Percentiles rank a stretch among this genome's conserved stretches.
Evolutionary conservation across 1,140 invertebrate genomes (phyloP).

Genomic region (Campoletis sonorensis): DNA sequence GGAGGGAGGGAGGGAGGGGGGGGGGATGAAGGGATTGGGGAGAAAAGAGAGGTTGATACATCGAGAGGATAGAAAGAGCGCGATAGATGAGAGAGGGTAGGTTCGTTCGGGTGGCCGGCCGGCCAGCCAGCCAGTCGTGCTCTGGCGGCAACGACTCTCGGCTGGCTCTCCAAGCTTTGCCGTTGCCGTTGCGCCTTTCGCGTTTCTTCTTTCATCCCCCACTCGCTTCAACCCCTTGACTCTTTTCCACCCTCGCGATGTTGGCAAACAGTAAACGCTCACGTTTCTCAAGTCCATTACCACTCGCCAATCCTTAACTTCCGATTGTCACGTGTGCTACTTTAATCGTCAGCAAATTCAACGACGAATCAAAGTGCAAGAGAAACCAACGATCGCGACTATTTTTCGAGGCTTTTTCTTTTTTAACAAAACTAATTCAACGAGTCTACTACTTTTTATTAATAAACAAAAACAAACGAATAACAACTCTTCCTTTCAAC

Average conservation of each 20-base stretch:
- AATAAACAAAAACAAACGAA: too few relatives aligned
- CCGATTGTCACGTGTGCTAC: background rate
- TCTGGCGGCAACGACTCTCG: conserved; percentile 61
- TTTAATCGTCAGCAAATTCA: too few relatives aligned
- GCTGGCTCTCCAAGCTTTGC: conserved; percentile 47
- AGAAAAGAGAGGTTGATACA: conserved; percentile 6
- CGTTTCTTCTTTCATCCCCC: conserved; percentile 39
- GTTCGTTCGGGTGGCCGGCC: conserved; percentile 63
- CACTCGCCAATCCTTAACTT: background rate
- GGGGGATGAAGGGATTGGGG: conserved; percentile 19
- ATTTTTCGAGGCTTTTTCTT: too few relatives aligned
- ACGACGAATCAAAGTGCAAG: too few relatives aligned
- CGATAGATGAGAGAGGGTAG: conserved; percentile 54
- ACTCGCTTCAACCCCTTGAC: background rate
- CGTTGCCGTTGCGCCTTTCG: conserved; percentile 41
- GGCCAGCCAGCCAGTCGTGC: conserved; percentile 72
- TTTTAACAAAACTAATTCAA: too few relatives aligned
- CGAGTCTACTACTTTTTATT: too few relatives aligned
- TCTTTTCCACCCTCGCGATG: conserved; percentile 34
- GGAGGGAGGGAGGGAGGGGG: conserved; percentile 2
- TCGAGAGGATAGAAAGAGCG: conserved; percentile 50
- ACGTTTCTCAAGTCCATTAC: background rate
- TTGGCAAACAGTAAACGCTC: conserved; percentile 46
- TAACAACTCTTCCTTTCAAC: too few relatives aligned
- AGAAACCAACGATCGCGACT: too few relatives aligned